phyloP scores from a whole-genome alignment of 2,888 invertebrate species.

The Drosophila subquinaria region DNA sequence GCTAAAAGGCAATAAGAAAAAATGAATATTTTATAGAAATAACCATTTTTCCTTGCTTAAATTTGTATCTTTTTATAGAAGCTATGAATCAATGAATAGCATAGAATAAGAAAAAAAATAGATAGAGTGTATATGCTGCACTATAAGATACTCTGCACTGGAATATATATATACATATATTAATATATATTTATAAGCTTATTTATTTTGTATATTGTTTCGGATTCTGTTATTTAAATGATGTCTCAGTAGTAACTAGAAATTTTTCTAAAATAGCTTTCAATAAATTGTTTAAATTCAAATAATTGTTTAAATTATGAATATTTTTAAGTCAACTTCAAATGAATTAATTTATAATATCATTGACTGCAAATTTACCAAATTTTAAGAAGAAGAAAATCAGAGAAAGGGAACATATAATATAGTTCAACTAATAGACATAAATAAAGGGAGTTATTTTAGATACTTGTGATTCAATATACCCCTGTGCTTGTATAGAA shows the following conservation, averaged over 20 bases:
- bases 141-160: not conserved
- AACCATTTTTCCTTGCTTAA: slow-evolving; percentile 12
- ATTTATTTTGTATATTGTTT: no score
- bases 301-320: no score
- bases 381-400: not conserved
- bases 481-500: not conserved
- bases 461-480: not conserved
- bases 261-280: no score
- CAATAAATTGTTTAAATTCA: not conserved
- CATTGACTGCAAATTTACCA: not conserved
- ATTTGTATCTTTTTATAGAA: slow-evolving; percentile 17
- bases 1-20: slow-evolving; percentile 12
- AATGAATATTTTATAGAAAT: slow-evolving; percentile 2
- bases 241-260: no score
- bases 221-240: no score
- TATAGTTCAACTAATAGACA: not conserved
- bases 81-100: slow-evolving; percentile 16
- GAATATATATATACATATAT: no score
- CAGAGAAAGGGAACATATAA: not conserved
- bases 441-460: not conserved
- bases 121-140: not conserved
- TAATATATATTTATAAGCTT: no score
- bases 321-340: not conserved
- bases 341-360: not conserved
- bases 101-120: no score